Conservation (phyloP, 2,888 invertebrate species). For the Leptarthrus brevirostris region DNA sequence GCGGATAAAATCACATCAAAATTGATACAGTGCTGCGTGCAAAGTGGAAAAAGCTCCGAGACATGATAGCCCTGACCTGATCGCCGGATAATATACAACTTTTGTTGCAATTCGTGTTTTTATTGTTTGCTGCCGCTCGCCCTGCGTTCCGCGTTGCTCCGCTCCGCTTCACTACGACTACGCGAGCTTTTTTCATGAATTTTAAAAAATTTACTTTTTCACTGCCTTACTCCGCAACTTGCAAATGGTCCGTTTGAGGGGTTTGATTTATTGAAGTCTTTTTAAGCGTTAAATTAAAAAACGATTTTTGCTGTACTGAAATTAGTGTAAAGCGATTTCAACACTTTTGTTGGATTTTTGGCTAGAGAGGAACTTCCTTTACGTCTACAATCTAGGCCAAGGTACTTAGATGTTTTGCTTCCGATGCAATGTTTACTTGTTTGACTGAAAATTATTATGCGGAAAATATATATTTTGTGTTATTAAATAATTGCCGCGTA, state of each 20-base stretch:
- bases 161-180: not conserved
- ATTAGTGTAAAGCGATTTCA: constrained; percentile 19
- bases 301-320: constrained; percentile 26
- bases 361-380: constrained; percentile 12
- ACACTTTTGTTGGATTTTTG: not conserved
- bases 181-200: constrained; percentile 24
- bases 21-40: not conserved
- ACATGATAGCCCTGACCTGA: constrained; percentile 48
- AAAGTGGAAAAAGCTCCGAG: constrained; percentile 29
- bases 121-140: not conserved
- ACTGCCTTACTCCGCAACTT: not conserved
- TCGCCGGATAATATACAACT: constrained; percentile 39
- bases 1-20: constrained; percentile 10
- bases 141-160: not conserved
- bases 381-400: constrained; percentile 25
- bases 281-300: constrained; percentile 43
- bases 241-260: constrained; percentile 6
- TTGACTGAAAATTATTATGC: too few relatives aligned
- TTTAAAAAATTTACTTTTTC: constrained; percentile 25
- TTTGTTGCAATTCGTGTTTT: constrained; percentile 43
- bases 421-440: too few relatives aligned
- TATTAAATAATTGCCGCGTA: too few relatives aligned
- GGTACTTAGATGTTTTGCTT: constrained; percentile 13
- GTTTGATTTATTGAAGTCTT: constrained; percentile 35
- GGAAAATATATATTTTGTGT: too few relatives aligned